phyloP scores from a whole-genome alignment of 2,113 vertebrate species.

The Cyanocitta stelleri region DNA sequence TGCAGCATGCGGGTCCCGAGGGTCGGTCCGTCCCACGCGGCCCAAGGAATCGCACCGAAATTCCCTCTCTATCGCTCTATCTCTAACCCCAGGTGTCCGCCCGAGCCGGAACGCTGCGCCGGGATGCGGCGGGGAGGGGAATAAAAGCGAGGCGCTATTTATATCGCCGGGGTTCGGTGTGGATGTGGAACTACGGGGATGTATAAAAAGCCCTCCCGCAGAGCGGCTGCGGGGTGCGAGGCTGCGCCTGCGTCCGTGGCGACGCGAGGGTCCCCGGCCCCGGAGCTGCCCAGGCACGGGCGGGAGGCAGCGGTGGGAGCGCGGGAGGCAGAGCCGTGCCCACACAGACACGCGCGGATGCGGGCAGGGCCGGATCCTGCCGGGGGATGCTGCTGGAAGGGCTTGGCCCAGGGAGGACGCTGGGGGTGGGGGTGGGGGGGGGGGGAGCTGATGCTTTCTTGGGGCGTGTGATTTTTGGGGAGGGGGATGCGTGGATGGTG shows the following conservation, averaged over 20 bases:
- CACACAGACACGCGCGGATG: neutral
- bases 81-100: neutral
- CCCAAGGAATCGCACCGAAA: neutral
- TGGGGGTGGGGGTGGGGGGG: neutral
- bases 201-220: neutral
- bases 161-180: neutral
- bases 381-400: neutral
- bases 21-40: slow-evolving; percentile 17
- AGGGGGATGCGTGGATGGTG: neutral
- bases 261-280: neutral
- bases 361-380: neutral
- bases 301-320: neutral
- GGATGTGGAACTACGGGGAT: neutral
- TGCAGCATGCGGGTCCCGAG: slow-evolving; percentile 87
- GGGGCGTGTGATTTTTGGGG: neutral
- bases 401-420: neutral
- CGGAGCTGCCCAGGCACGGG: neutral
- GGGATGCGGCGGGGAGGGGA: neutral
- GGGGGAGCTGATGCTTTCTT: neutral
- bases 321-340: slow-evolving; percentile 24
- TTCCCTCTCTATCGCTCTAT: neutral
- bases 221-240: neutral
- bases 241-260: slow-evolving; percentile 16
- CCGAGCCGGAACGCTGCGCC: neutral
- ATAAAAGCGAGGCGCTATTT: neutral